These are phyloP conservation scores for Rhabditoides inermis DNA, from an alignment of 2,888 invertebrate species.

Conservation along the genomic window DNA sequence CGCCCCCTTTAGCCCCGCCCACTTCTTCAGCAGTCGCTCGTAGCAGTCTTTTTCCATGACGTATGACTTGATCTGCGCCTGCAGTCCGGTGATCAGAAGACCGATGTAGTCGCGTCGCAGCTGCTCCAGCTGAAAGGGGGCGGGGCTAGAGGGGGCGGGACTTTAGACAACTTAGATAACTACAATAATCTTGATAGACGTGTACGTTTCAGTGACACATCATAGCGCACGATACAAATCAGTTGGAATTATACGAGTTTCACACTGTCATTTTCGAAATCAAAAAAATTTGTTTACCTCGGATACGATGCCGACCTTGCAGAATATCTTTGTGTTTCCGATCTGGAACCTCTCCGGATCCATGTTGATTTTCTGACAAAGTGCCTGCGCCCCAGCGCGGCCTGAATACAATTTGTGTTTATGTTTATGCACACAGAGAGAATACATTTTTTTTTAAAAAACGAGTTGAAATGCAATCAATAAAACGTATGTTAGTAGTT, in stretches of 20 bases:
- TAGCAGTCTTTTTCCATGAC: slow-evolving; percentile 17
- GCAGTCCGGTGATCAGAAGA: slow-evolving; percentile 27
- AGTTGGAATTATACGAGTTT: too few relatives aligned
- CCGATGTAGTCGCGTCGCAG: slow-evolving; percentile 16
- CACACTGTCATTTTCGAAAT: not conserved
- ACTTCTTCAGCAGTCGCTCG: slow-evolving; percentile 18
- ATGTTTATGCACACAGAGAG: too few relatives aligned
- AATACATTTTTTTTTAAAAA: too few relatives aligned
- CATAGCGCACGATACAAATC: too few relatives aligned
- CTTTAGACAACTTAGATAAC: not conserved
- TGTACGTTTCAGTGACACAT: too few relatives aligned
- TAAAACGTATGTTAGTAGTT: too few relatives aligned
- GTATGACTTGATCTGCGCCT: slow-evolving; percentile 38
- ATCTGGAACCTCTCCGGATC: slow-evolving; percentile 30
- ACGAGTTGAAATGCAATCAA: too few relatives aligned
- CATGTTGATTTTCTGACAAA: slow-evolving; percentile 17
- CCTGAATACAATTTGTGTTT: too few relatives aligned
- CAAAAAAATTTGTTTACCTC: slow-evolving; percentile 17
- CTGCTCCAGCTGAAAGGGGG: slow-evolving; percentile 16
- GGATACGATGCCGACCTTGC: slow-evolving; percentile 45
- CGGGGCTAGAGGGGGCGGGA: not conserved
- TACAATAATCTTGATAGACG: not conserved
- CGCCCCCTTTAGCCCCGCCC: not conserved
- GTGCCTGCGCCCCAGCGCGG: not conserved
- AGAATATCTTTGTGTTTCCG: slow-evolving; percentile 44